Evolutionary conservation across 37 sponge, comb jelly and placozoan species (phyloP).

Genomic region (Aplysina aerophoba): DNA sequence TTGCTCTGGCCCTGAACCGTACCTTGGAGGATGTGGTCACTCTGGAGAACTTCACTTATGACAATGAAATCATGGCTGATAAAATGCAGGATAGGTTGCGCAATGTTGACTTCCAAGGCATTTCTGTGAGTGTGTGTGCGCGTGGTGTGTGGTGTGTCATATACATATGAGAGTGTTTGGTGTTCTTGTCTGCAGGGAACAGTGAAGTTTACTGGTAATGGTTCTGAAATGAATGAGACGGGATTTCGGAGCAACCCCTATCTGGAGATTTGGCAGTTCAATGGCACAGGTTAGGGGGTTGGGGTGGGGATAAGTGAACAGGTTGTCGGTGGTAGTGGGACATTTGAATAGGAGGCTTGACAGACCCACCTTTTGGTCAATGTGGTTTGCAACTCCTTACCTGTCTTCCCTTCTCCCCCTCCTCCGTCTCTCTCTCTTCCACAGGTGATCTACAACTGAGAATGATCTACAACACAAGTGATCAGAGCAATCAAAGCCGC

Average conservation of each 20-base stretch:
- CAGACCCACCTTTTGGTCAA: no score
- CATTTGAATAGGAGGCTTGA: constrained; percentile 6
- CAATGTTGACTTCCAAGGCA: not conserved
- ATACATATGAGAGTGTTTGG: no score
- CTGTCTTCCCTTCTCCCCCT: no score
- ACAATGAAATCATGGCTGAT: not conserved
- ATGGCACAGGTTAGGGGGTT: not conserved
- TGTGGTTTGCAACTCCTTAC: no score
- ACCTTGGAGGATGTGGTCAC: not conserved
- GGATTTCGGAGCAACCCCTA: constrained; percentile 3
- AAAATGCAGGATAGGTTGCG: not conserved
- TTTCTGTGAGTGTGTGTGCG: constrained; percentile 9
- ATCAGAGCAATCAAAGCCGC: no score
- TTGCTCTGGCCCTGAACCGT: not conserved
- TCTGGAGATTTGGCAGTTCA: not conserved
- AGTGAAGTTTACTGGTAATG: not conserved
- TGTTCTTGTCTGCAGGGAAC: not conserved
- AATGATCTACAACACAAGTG: no score
- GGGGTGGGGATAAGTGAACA: not conserved
- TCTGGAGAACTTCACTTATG: not conserved
- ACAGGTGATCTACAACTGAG: no score
- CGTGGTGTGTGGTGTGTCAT: no score
- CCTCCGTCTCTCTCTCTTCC: no score
- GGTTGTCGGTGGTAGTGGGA: not conserved
- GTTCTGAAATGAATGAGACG: constrained; percentile 23